Evolutionary conservation across 2,797 vertebrate genomes (phyloP), one percentile per base, ranked within the genome.

Genomic region (Enteromius treurensis): DNA sequence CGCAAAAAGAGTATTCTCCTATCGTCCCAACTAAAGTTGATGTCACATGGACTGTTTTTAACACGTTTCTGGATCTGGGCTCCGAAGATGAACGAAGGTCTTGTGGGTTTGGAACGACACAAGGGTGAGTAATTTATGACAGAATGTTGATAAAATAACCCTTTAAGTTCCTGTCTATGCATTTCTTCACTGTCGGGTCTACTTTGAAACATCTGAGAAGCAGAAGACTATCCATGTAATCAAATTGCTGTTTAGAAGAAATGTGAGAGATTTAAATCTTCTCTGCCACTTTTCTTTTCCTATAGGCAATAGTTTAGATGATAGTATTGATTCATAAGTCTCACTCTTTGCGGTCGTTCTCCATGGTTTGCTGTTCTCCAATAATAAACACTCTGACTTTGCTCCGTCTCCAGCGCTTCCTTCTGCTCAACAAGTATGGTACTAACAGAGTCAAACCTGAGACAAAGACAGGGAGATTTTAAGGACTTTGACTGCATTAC

Each of bases 381-480:
- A 93, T 88, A 9, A 95, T 90, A 84, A 95, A 95, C 76, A 95
- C 92, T 1, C 93, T 77, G 82, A 95, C 90, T 83, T 92, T 93
- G 77, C 93, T 91, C 37, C 65, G 89, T 8, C 77, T 88, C 94
- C 95, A 95, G 15, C 88, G 86, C 78, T 93, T 95, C 40, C 93
- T 92, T 84, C 93, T 92, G 29, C 91, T 94, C 85, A 96, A 82
- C 83, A 96, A 90, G 84, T 95, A 95, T 4, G 95, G 95, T n/a
- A 95, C 93, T 82, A 96, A 91, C 32, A 96, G 91, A 0, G 95
- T 95, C 84, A 96, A 90, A 64, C 95, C 95, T 96, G 45, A 77
- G 42, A 60, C 5, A 67, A 29, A 14, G 17, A 64, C 3, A 62
- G 9, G 0, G 34, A 71, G 11, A 49, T 14, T 60, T 62, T 14